These are phyloP conservation scores for Chymomyza procnemis DNA, from an alignment of 2,888 invertebrate genomes.

Conservation along the genomic window DNA sequence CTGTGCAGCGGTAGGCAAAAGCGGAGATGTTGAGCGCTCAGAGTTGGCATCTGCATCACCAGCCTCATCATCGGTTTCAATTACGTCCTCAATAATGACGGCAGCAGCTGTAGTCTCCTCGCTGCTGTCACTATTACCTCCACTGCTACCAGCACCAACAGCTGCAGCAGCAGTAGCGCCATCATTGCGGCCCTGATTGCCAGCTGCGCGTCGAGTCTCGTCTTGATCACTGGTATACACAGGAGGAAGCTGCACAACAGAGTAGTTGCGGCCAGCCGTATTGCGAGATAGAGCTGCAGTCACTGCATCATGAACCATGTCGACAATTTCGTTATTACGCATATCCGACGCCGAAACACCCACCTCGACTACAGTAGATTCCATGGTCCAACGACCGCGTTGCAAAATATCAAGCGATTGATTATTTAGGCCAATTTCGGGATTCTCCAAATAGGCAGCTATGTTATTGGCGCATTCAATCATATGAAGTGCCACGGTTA, in stretches of 20 bases:
- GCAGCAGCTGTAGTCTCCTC: slow-evolving; percentile 54
- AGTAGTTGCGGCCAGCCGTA: slow-evolving; percentile 76
- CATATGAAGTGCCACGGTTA: slow-evolving; percentile 79
- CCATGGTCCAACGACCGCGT: slow-evolving; percentile 79
- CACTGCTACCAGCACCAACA: too few species aligned
- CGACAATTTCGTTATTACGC: slow-evolving; percentile 77
- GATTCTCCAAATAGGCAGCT: slow-evolving; percentile 78
- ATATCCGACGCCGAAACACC: slow-evolving; percentile 77
- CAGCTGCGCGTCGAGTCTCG: slow-evolving; percentile 37
- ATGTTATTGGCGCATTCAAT: slow-evolving; percentile 78
- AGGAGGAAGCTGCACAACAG: slow-evolving; percentile 76
- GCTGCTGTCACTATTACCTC: slow-evolving; percentile 23
- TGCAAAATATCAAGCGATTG: slow-evolving; percentile 77
- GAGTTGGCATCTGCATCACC: slow-evolving; percentile 37
- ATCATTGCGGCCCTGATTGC: slow-evolving; percentile 15
- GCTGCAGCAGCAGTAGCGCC: slow-evolving; percentile 16
- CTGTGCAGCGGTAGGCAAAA: slow-evolving; percentile 7
- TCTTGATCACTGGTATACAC: slow-evolving; percentile 71
- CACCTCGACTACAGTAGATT: slow-evolving; percentile 79
- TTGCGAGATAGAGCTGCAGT: slow-evolving; percentile 77
- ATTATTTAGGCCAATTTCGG: slow-evolving; percentile 78
- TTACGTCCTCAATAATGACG: slow-evolving; percentile 68
- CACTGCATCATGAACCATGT: slow-evolving; percentile 78
- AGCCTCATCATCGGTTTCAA: slow-evolving; percentile 61
- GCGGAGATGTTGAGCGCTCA: slow-evolving; percentile 34